Evolutionary conservation across 2,113 vertebrate species (phyloP), one percentile per base, ranked within the genome.

Genomic region (Litocranius walleri): DNA sequence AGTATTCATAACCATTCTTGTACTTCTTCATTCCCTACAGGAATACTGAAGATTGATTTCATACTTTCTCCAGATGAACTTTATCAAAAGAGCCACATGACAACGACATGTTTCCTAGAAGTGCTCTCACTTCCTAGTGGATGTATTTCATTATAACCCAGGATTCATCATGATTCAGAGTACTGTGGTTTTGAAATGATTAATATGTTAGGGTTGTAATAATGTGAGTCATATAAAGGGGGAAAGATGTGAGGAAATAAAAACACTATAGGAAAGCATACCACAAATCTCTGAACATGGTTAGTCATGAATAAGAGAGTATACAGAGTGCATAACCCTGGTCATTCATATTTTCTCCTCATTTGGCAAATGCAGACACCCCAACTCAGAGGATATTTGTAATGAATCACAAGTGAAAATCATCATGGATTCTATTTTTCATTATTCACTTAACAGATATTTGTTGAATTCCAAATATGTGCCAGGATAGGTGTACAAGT

Each of bases 131-230:
- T 96, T 97, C 93, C 86, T 94, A 74, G 56, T 57, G 91, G 82
- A 94, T 43, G 11, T 43, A 88, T 86, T 97, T 96, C 91, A 74
- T 85, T 97, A 93, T 90, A 94, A 91, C 90, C 43, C 59, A 56
- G 86, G 56, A 92, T 62, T 57, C 82, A 90, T n/a, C 78, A 78
- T 98, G 97, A 98, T 97, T 98, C 98, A 98, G 94, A 94, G 71
- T 7, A 33, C 78, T 96, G 95, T 97, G 97, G 97, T 98, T 98
- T 97, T 9, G 7, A 97, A 97, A 96, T 98, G 96, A 98, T 93
- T 97, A 93, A 97, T 88, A 43, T 8, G 25, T 83, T 78, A 97
- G 85, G 30, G 71, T 90, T 90, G 86, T 91, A 97, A 97, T 43
- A 17, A 84, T n/a, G 40, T 98, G 98, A 98, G 94, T 98, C 98